These are phyloP conservation scores for human DNA, from an alignment of 2,113 vertebrate species.

Conservation along the genomic window GRCh38 chr6:36785001-36785500, in stretches of 20 bases:
- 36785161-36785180: conserved; percentile 1
- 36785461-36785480: neutral
- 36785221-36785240: neutral
- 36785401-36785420: neutral
- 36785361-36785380: neutral
- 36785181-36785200: neutral
- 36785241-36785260: neutral
- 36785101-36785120: conserved; percentile 68
- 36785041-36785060: conserved; percentile 78
- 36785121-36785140: conserved; percentile 61
- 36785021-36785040: conserved; percentile 48
- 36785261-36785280: neutral
- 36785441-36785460: neutral
- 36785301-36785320: neutral
- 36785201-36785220: neutral
- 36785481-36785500: neutral
- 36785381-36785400: neutral
- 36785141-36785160: neutral
- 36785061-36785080: conserved; percentile 72
- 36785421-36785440: neutral
- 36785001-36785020: conserved; percentile 45
- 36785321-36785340: neutral
- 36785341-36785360: neutral
- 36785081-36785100: conserved; percentile 69
- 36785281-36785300: neutral